Conservation (phyloP, 2,888 invertebrate genomes). For the Lycaena phlaeas region DNA sequence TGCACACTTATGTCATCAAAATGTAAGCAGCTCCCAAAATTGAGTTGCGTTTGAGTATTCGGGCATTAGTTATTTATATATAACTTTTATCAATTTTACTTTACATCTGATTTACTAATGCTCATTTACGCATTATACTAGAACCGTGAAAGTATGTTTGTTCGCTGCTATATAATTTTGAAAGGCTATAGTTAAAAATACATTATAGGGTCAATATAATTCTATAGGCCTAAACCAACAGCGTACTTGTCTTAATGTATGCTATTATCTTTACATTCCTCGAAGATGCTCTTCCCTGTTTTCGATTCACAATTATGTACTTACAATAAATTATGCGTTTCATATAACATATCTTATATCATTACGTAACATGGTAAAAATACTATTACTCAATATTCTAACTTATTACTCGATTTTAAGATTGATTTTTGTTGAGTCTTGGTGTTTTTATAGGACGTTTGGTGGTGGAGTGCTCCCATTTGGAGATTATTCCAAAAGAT, state of each 20-base stretch:
- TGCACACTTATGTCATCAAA: too few relatives aligned
- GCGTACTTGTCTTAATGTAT: constrained; percentile 36
- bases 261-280: constrained; percentile 35
- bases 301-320: constrained; percentile 54
- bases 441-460: constrained; percentile 9
- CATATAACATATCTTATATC: constrained; percentile 22
- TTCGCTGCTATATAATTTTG: constrained; percentile 8
- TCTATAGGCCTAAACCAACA: constrained; percentile 23
- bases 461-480: constrained; percentile 27
- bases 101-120: too few relatives aligned
- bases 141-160: neutral
- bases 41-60: too few relatives aligned
- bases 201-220: constrained; percentile 16
- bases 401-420: constrained; percentile 15
- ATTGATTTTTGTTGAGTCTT: constrained; percentile 10
- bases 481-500: constrained; percentile 65
- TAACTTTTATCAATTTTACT: too few relatives aligned
- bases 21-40: too few relatives aligned
- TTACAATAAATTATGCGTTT: constrained; percentile 60
- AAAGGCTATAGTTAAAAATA: constrained; percentile 18
- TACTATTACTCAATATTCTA: constrained; percentile 2
- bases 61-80: too few relatives aligned
- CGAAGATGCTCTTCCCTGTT: constrained; percentile 38
- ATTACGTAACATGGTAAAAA: constrained; percentile 22
- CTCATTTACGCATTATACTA: neutral